Percentiles rank a stretch among this genome's conserved stretches.
phyloP scores from a whole-genome alignment of 2,113 vertebrate species.

The Equus przewalskii region DNA sequence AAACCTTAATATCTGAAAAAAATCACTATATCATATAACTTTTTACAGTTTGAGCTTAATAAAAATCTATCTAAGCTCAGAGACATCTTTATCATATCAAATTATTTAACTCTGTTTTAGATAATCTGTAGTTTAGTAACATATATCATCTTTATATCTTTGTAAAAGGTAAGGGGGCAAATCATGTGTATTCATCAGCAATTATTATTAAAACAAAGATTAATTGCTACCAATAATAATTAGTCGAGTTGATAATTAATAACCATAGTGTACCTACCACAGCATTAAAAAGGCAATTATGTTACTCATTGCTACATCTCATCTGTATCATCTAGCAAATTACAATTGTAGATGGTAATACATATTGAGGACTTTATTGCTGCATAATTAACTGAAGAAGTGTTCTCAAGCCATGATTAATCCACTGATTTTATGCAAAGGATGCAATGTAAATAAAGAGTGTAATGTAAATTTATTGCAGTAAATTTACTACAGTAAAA shows the following conservation, averaged over 20 bases:
- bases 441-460: constrained; percentile 60
- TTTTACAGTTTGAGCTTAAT: neutral
- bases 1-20: neutral
- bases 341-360: constrained; percentile 76
- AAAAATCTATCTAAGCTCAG: constrained; percentile 38
- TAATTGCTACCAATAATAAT: constrained; percentile 82
- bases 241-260: constrained; percentile 83
- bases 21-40: neutral
- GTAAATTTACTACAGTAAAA: constrained; percentile 60
- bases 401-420: constrained; percentile 61
- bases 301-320: constrained; percentile 68
- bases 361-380: constrained; percentile 53
- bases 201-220: constrained; percentile 82
- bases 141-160: constrained; percentile 63
- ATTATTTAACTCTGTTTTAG: constrained; percentile 59
- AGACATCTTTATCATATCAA: neutral
- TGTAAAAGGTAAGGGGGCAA: constrained; percentile 65
- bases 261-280: constrained; percentile 42
- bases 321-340: constrained; percentile 69
- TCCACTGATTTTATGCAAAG: constrained; percentile 48
- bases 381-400: constrained; percentile 70
- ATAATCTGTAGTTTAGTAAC: constrained; percentile 39
- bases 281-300: constrained; percentile 78
- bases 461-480: constrained; percentile 62
- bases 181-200: constrained; percentile 78